Evolutionary conservation across 1,140 invertebrate genomes (phyloP), one percentile per base, ranked within the genome.

Genomic region (Globodera rostochiensis): DNA sequence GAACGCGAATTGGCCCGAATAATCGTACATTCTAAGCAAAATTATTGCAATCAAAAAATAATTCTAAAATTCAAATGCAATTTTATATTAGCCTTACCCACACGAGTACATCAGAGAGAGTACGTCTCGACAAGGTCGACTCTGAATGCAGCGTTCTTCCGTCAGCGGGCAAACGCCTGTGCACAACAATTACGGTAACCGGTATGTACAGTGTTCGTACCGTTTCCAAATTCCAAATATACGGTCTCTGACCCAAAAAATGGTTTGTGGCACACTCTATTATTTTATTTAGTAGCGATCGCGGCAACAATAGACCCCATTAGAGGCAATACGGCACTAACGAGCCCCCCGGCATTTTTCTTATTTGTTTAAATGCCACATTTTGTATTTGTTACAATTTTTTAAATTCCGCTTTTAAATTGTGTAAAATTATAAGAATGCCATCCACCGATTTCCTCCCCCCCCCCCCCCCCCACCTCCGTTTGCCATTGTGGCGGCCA

Each of bases 1-100:
- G 90, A 98, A 98, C 66, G 96, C 96, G 91, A 98, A 98, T 90
- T 97, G 95, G n/a, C 96, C 96, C 0, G 95, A 97, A 90, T 97
- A 98, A 90, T 98, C 96, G 88, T 98, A 90, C 94, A 98, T 98
- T 86, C 96, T 71, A 1, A 9, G 80, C 57, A 50, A 25, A 7
- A 81, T 36, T 15, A 36, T 36, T 36, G 36, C 36, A 1, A 36
- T 36, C 15, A 15, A 76, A n/a, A 53, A 3, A 21, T 11, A 74
- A 47, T 2, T 3, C 73, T 15, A 83, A n/a, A 50, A 60, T 83
- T 25, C 21, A n/a, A 79, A n/a, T 49, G n/a, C n/a, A n/a, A n/a
- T n/a, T n/a, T 25, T 19, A 80, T 19, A 46, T 81, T 49, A 83
- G 19, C 84, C 96, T 81, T 49, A 83, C 25, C 84, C 96, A 90